Conservation (phyloP, 2,888 invertebrate species). For the Drosophila affinis region DNA sequence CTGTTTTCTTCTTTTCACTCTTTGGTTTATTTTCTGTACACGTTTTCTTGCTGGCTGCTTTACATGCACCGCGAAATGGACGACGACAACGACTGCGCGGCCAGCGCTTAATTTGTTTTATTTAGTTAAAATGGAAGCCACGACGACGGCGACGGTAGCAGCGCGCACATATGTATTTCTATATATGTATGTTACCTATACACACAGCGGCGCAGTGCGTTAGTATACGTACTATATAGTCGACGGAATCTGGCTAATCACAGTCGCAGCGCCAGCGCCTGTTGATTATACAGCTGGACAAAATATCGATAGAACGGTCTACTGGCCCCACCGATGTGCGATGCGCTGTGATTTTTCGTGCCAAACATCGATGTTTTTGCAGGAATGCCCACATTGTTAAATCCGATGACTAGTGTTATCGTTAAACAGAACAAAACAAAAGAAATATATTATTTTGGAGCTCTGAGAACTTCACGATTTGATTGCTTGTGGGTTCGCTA, state of each 20-base stretch:
- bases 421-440: not conserved
- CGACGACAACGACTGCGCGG: constrained; percentile 39
- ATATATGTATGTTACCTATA: constrained; percentile 5
- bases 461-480: not conserved
- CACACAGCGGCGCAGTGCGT: too few species aligned
- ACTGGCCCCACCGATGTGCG: too few species aligned
- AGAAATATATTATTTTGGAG: not conserved
- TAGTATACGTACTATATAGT: too few species aligned
- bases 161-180: constrained; percentile 9
- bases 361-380: too few species aligned
- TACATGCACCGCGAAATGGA: constrained; percentile 5
- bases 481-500: not conserved
- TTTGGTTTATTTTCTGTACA: constrained; percentile 27
- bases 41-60: constrained; percentile 23
- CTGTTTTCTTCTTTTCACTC: constrained; percentile 20
- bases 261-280: too few species aligned
- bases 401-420: too few species aligned
- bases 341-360: too few species aligned
- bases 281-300: too few species aligned
- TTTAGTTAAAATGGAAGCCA: constrained; percentile 63
- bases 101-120: constrained; percentile 62
- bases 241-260: too few species aligned
- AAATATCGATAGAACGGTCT: too few species aligned
- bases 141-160: constrained; percentile 24
- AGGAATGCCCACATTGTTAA: too few species aligned